Percentiles rank a stretch among this genome's conserved stretches.
phyloP scores from a whole-genome alignment of 2,113 vertebrate species.

The Zapornia atra region DNA sequence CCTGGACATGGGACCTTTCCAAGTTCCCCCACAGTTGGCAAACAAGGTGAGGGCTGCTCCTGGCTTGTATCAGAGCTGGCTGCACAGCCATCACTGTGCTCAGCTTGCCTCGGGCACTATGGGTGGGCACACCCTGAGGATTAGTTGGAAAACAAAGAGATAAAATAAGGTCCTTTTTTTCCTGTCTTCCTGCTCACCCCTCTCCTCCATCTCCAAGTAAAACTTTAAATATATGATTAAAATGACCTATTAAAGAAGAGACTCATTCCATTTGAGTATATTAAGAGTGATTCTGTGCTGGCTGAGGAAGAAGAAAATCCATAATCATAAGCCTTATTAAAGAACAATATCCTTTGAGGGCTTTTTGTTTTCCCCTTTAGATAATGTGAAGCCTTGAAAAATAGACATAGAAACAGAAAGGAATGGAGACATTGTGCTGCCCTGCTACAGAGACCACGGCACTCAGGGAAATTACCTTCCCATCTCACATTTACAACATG shows the following conservation, averaged over 20 bases:
- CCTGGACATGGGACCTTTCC: not conserved
- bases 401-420: not conserved
- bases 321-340: slow-evolving; percentile 62
- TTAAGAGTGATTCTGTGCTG: slow-evolving; percentile 2
- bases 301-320: slow-evolving; percentile 7
- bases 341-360: slow-evolving; percentile 30
- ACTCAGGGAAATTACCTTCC: slow-evolving; percentile 52
- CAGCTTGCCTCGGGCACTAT: rapidly evolving
- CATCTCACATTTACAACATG: slow-evolving; percentile 33
- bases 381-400: slow-evolving; percentile 29
- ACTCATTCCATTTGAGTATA: slow-evolving; percentile 12
- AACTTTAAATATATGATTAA: slow-evolving; percentile 45
- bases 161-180: not conserved
- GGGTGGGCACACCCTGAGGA: rapidly evolving
- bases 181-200: not conserved
- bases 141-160: not conserved
- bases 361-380: slow-evolving; percentile 29
- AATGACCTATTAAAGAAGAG: slow-evolving; percentile 31
- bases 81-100: not conserved
- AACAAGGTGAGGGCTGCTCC: rapidly evolving
- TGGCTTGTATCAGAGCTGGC: rapidly evolving
- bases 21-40: rapidly evolving
- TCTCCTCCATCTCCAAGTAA: not conserved
- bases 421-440: not conserved
- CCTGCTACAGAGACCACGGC: not conserved